Evolutionary conservation across 2,797 vertebrate genomes (phyloP).

Genomic region (Hyperoplus lanceolatus): DNA sequence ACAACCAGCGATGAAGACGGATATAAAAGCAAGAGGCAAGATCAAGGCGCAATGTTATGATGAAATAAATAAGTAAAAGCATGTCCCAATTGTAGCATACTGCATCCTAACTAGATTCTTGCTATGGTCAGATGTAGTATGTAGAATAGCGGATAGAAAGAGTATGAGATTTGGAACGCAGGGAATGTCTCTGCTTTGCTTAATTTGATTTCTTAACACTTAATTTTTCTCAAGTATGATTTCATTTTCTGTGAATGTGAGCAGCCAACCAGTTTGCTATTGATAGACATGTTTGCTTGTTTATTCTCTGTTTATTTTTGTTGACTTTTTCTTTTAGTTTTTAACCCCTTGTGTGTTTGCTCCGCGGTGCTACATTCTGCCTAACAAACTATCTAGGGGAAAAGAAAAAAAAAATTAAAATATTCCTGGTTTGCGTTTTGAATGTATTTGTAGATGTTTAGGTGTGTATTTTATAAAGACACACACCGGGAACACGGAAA

Average conservation of each 20-base stretch:
- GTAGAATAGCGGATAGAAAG: too few species aligned
- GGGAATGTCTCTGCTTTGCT: too few species aligned
- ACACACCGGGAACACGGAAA: slow-evolving; percentile 5
- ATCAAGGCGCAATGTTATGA: too few species aligned
- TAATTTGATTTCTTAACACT: too few species aligned
- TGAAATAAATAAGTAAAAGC: too few species aligned
- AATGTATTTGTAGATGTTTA: slow-evolving; percentile 84
- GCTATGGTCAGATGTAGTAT: too few species aligned
- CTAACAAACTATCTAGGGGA: slow-evolving; percentile 74
- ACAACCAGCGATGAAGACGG: too few species aligned
- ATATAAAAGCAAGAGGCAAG: too few species aligned
- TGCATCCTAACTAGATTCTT: too few species aligned
- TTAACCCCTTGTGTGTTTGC: slow-evolving; percentile 51
- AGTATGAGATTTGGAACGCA: too few species aligned
- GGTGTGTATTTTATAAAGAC: slow-evolving; percentile 75
- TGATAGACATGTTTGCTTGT: too few species aligned
- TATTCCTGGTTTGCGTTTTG: slow-evolving; percentile 73
- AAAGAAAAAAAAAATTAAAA: not conserved
- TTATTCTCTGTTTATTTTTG: not conserved
- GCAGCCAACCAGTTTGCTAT: slow-evolving; percentile 19
- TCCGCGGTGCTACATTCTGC: slow-evolving; percentile 81
- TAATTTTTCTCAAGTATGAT: not conserved
- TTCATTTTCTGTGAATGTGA: slow-evolving; percentile 33
- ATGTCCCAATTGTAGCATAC: too few species aligned
- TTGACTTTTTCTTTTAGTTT: slow-evolving; percentile 12